phyloP scores from a whole-genome alignment of 2,797 vertebrate genomes.

The Cephalopachus bancanus region DNA sequence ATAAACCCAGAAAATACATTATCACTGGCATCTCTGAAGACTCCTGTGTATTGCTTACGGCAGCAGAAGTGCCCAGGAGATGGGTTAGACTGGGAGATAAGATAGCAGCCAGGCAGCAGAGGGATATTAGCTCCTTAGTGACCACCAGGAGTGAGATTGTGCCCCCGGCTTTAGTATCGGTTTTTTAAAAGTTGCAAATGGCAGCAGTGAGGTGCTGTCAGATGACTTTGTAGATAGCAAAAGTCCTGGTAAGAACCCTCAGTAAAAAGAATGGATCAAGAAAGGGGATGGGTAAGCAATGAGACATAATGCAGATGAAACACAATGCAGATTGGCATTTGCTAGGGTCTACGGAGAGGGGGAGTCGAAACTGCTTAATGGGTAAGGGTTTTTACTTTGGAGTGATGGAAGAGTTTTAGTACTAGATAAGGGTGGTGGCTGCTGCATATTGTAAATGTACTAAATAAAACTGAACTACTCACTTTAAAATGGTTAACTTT shows the following conservation, averaged over 20 bases:
- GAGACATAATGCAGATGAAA: not conserved
- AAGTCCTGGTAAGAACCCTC: not conserved
- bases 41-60: not conserved
- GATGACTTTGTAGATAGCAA: not conserved
- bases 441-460: not conserved
- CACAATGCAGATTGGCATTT: not conserved
- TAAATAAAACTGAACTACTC: not conserved
- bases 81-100: not conserved
- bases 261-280: not conserved
- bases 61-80: not conserved
- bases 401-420: not conserved
- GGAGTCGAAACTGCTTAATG: not conserved
- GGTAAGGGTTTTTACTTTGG: not conserved
- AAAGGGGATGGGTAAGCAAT: not conserved
- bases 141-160: not conserved
- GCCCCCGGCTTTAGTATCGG: not conserved
- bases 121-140: not conserved
- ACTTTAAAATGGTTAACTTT: conserved; percentile 20
- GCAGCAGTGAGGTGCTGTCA: not conserved
- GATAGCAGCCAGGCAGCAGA: not conserved
- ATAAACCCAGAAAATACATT: not conserved
- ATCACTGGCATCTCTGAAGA: not conserved
- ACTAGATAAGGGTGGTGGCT: not conserved
- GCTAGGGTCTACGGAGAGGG: not conserved
- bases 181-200: not conserved